These are phyloP conservation scores for Triplophysa dalaica DNA, from an alignment of 2,113 vertebrate species.

Conservation along the genomic window DNA sequence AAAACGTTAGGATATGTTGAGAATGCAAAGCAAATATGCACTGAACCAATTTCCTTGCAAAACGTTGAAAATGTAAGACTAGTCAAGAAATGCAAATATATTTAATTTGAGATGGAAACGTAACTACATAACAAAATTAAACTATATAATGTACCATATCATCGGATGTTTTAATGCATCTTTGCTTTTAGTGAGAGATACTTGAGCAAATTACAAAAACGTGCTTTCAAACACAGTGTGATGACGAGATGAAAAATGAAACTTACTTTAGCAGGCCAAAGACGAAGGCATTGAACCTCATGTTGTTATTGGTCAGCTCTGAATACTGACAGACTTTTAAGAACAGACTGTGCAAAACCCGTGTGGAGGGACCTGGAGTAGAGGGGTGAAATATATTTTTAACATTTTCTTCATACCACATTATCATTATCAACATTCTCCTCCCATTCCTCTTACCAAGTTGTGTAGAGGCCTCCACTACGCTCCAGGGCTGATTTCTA, in stretches of 20 bases:
- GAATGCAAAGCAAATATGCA: too few species aligned
- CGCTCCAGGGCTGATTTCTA: constrained; percentile 90
- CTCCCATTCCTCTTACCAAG: constrained; percentile 71
- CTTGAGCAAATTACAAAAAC: not conserved
- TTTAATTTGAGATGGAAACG: too few species aligned
- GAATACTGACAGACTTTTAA: constrained; percentile 90
- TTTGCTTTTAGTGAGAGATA: too few species aligned
- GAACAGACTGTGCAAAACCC: constrained; percentile 85
- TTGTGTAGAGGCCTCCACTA: constrained; percentile 94
- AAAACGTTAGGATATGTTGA: too few species aligned
- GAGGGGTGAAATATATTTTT: not conserved
- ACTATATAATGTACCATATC: too few species aligned
- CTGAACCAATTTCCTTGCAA: too few species aligned
- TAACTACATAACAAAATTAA: too few species aligned
- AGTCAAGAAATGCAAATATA: too few species aligned
- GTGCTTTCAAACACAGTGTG: not conserved
- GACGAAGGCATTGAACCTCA: constrained; percentile 96
- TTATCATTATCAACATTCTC: not conserved
- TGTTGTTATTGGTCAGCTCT: constrained; percentile 87
- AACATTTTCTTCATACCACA: not conserved
- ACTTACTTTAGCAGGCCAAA: constrained; percentile 97
- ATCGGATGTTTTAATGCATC: too few species aligned
- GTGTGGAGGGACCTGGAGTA: constrained; percentile 87
- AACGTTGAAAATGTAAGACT: too few species aligned
- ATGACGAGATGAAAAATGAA: not conserved